Evolutionary conservation across 2,888 invertebrate genomes (phyloP), one percentile per base, ranked within the genome.

Genomic region (Caenorhabditis doughertyi): DNA sequence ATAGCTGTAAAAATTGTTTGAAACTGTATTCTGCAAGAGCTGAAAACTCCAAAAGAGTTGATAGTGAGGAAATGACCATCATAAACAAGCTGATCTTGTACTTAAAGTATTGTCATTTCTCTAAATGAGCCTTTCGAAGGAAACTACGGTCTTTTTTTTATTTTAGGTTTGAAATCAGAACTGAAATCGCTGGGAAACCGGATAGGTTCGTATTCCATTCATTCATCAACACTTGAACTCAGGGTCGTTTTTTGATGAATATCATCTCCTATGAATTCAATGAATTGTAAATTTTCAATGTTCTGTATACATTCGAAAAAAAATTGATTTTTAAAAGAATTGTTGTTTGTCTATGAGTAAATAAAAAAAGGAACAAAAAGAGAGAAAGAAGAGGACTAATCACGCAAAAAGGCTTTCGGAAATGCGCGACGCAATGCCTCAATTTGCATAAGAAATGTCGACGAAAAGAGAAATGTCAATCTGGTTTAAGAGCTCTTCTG

Each of bases 371-470:
- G 23, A 42, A 53, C 21, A 53, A 18, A 23, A 16, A 25, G 42
- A 58, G 62, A 42, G 60, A 42, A 23, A 67, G 42, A 55, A 51
- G 60, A 55, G 42, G 51, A 55, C 68, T 68, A 68, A 68, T 68
- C 68, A 68, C 68, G 55, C 68, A 71, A 60, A 71, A 71, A 77
- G 39, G 77, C 68, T 42, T 73, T 72, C 51, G 60, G 49, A 71
- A 60, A 49, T 47, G 55, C 58, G 56, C 35, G 64, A 51, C 72
- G 47, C 47, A 32, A 47, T 13, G 64, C 47, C 23, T 64, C 55
- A 55, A 73, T 73, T 73, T 73, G 64, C 72, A 73, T 73, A 73
- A 62, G 72, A 64, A 73, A 72, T 64, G 64, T 21, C 58, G 70
- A 71, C 29, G 44, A 44, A 47, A 71, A 56, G 56, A 56, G 44